Evolutionary conservation across 2,797 vertebrate species (phyloP).

Genomic region (Phoebastria nigripes): DNA sequence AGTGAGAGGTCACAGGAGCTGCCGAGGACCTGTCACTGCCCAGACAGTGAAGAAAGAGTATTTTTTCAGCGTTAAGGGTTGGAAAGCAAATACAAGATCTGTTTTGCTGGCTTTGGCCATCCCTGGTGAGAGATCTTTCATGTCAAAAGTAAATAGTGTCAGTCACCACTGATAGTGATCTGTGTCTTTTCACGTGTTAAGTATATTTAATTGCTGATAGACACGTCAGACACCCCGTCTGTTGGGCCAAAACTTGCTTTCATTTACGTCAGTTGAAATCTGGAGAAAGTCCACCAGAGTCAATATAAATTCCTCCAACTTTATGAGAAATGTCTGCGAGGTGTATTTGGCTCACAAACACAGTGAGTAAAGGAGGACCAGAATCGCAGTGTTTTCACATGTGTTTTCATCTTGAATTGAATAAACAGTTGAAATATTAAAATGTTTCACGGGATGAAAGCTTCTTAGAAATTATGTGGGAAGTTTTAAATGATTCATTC

Average conservation of each 20-base stretch:
- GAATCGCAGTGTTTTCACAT: not conserved
- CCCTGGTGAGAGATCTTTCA: not conserved
- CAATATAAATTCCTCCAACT: not conserved
- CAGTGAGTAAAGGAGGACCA: not conserved
- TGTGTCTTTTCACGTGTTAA: not conserved
- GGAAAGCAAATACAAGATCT: not conserved
- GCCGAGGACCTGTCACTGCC: not conserved
- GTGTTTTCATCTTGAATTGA: not conserved
- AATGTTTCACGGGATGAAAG: not conserved
- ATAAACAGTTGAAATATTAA: not conserved
- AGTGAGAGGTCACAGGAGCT: not conserved
- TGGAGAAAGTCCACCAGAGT: not conserved
- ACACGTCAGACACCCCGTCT: fast-evolving
- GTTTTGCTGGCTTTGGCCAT: not conserved
- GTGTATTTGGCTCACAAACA: not conserved
- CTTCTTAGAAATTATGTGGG: not conserved
- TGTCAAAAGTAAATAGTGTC: not conserved
- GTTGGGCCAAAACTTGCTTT: not conserved
- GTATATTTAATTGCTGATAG: not conserved
- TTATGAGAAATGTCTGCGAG: not conserved
- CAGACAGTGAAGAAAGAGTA: not conserved
- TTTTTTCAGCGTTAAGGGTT: not conserved
- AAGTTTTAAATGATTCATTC: not conserved
- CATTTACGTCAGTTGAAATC: not conserved
- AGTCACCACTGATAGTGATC: not conserved